Base-by-base conservation (phyloP, 2,797 vertebrate genomes). In the Anabas testudineus region DNA sequence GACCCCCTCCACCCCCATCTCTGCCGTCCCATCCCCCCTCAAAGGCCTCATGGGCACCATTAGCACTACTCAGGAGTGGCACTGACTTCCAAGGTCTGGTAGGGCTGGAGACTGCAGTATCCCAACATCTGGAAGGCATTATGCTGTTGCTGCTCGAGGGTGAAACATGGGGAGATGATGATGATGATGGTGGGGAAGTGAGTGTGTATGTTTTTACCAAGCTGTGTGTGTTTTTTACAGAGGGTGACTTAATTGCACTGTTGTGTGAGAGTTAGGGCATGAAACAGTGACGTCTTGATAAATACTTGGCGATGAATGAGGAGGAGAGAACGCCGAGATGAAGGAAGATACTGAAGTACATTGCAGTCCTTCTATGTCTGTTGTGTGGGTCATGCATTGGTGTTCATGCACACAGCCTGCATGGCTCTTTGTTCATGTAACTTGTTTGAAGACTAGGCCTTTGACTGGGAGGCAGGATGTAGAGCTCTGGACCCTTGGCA, bases 121-220 rank as follows among this genome's bases (percentile, higher is more conserved):
- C 72, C 65, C 56, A 78, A 89, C 91, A 93, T 94, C 91, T 94
- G 93, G 93, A 94, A 94, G 79, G 71, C 77, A 94, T 95, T 93
- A 94, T 3, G 58, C 82, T 84, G 77, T 71, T 90, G 79, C 87
- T 82, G 88, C 89, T 90, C 49, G 78, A 64, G 88, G 87, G 84
- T 90, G 79, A 90, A 88, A 82, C 71, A 32, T 16, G 43, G 84
- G 57, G 82, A 86, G 78, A 71, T 34, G 47, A 80, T 80, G 85
- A 86, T 15, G 62, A 46, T 34, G 47, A 80, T 80, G 85, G 86
- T 15, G 62, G 46, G 57, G 71, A 79, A 68, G 80, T 57, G 70
- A 55, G 43, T 82, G 57, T 42, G 43, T 39, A 13, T 41, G 62
- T 51, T 21, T 64, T 39, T 39, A 16, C 18, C 12, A 13, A 24